A percentile compares a stretch with the other conserved stretches of the same genome.
These are phyloP conservation scores for Reticulitermes speratus DNA, from an alignment of 1,140 invertebrate species.

Conservation along the genomic window DNA sequence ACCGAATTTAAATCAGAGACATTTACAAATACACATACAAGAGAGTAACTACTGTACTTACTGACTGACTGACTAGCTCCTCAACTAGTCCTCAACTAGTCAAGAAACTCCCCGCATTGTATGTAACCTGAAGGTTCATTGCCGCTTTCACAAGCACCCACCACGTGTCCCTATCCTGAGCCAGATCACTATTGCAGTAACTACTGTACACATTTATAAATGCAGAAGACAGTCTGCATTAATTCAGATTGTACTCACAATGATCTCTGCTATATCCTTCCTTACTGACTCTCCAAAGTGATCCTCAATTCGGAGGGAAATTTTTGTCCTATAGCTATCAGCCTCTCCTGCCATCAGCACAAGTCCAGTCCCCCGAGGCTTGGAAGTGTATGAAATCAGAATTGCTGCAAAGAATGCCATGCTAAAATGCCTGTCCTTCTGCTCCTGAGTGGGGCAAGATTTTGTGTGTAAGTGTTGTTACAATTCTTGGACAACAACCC, in stretches of 20 bases:
- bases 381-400: background rate
- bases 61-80: too few relatives aligned
- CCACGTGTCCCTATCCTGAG: too few relatives aligned
- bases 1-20: too few relatives aligned
- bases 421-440: background rate
- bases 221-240: too few relatives aligned
- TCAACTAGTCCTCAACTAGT: too few relatives aligned
- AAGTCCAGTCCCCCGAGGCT: background rate
- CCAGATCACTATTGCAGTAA: too few relatives aligned
- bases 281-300: background rate
- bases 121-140: too few relatives aligned
- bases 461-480: background rate
- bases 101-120: too few relatives aligned
- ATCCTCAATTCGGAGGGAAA: background rate
- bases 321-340: background rate
- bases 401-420: background rate
- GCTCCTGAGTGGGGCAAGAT: background rate
- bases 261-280: background rate
- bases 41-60: too few relatives aligned
- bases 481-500: background rate
- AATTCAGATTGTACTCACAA: background rate
- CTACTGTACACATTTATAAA: too few relatives aligned
- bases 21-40: too few relatives aligned
- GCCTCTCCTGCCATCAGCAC: background rate
- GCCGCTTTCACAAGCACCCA: too few relatives aligned